Evolutionary conservation across 2,888 invertebrate species (phyloP).

Genomic region (Salpingus planirostris): DNA sequence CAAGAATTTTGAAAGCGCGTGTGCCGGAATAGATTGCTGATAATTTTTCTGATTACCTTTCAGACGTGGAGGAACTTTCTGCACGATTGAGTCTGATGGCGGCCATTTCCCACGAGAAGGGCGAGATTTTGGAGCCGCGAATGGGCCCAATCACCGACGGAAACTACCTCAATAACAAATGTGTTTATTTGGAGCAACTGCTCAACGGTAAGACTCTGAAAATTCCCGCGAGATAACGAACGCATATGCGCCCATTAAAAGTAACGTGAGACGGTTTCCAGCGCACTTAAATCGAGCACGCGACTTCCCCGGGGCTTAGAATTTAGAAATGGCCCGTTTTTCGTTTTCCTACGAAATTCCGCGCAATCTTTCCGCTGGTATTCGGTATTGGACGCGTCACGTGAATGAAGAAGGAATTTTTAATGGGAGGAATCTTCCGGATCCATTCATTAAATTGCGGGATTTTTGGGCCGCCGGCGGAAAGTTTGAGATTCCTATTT

Average conservation of each 20-base stretch:
- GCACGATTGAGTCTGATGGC: conserved; percentile 60
- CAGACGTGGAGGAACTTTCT: conserved; percentile 64
- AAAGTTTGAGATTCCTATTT: too few relatives aligned
- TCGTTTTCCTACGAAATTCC: not conserved
- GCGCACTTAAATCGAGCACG: conserved; percentile 10
- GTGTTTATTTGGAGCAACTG: conserved; percentile 49
- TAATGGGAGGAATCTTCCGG: too few relatives aligned
- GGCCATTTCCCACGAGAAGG: conserved; percentile 42
- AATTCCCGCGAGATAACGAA: conserved; percentile 14
- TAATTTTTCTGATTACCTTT: too few relatives aligned
- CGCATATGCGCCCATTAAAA: conserved; percentile 13
- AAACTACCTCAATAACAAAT: conserved; percentile 46
- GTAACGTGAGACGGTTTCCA: conserved; percentile 13
- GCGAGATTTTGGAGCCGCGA: conserved; percentile 39
- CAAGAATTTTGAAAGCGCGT: too few relatives aligned
- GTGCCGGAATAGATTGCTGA: too few relatives aligned
- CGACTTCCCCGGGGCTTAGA: conserved; percentile 6
- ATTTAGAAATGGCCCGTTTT: not conserved
- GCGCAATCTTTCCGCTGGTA: too few relatives aligned
- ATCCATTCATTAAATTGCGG: too few relatives aligned
- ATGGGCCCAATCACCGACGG: conserved; percentile 39
- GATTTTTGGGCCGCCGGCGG: too few relatives aligned
- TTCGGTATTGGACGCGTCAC: too few relatives aligned
- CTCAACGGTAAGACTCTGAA: conserved; percentile 43
- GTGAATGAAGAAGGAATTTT: too few relatives aligned